Base-by-base conservation (phyloP, 2,113 vertebrate species). In the Blennius ocellaris region DNA sequence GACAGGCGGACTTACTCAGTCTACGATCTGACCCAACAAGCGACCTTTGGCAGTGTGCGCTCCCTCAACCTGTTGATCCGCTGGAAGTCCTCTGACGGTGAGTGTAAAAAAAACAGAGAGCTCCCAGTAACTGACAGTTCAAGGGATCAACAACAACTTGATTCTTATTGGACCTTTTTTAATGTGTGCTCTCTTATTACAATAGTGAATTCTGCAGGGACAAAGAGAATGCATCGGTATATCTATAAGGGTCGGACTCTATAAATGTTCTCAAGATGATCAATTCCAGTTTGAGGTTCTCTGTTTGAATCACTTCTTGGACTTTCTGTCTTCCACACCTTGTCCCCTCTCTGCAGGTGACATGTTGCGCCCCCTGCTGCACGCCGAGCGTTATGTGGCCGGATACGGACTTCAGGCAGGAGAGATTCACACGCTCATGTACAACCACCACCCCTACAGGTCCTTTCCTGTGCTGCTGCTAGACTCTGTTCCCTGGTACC, bases 401-500 rank as follows among this genome's bases (percentile, higher is more conserved):
- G 98, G 98, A 4, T 99, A 97, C 0, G 97, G 98, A 53, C 95
- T 99, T 69, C 96, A 99, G 92, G 95, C 89, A 0, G 97, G 97
- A 3, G 93, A 97, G 89, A 97, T 99, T 84, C 96, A 96, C 88
- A 99, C 96, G 0, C 86, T 99, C 52, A 92, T 99, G 70, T 94
- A 97, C 88, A 99, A 99, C 89, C 92, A 96, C 30, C 98, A 99
- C 83, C 96, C 96, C 0, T 97, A 95, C 90, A 92, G 97, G 69
- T 96, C 96, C 39, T 99, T 97, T 83, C 97, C 97, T 0, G 96
- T 98, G 15, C 86, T 99, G 69, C 92, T 99, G 76, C 91, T 99
- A 91, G 96, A 99, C 66, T 90, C 93, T 0, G 97, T 99, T 74
- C 97, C 98, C 1, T 99, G 98, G 97, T 99, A 97, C 76, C 95